Percentiles rank a stretch among this genome's conserved stretches.
phyloP scores from a whole-genome alignment of 1,140 invertebrate species.

The Drosophila cardini region DNA sequence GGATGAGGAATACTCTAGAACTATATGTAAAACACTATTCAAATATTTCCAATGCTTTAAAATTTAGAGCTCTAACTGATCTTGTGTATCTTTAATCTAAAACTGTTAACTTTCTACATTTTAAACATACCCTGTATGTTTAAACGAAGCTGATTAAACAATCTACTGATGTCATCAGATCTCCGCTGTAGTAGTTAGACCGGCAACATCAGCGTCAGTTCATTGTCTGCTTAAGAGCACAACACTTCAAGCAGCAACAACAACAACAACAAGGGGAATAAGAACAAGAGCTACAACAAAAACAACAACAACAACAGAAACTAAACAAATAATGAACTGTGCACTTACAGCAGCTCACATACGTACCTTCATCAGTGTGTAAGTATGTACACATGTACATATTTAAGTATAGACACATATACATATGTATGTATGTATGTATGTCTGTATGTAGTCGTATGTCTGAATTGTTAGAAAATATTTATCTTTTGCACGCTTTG shows the following conservation, averaged over 20 bases:
- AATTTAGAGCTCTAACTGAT: too few relatives aligned
- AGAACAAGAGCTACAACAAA: constrained; percentile 10
- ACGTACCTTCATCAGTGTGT: too few relatives aligned
- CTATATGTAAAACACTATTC: too few relatives aligned
- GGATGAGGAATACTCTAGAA: too few relatives aligned
- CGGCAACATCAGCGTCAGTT: constrained; percentile 38
- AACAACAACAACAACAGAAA: constrained; percentile 14
- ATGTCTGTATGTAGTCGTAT: not conserved
- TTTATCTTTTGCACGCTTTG: constrained; percentile 53
- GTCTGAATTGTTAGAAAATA: constrained; percentile 34
- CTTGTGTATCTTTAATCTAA: too few relatives aligned
- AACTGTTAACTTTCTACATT: too few relatives aligned
- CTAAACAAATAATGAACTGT: constrained; percentile 35
- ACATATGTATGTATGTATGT: too few relatives aligned
- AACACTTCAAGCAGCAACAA: constrained; percentile 34
- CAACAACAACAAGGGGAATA: constrained; percentile 11
- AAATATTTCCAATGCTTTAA: too few relatives aligned
- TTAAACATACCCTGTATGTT: too few relatives aligned
- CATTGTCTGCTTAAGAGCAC: constrained; percentile 61
- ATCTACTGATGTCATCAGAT: constrained; percentile 49
- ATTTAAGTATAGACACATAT: too few relatives aligned
- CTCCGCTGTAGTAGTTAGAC: constrained; percentile 8
- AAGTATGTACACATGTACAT: too few relatives aligned
- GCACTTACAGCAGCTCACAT: constrained; percentile 30
- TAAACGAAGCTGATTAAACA: not conserved